phyloP scores from a whole-genome alignment of 2,888 invertebrate species.

The Spatulosminthurus flaviceps region DNA sequence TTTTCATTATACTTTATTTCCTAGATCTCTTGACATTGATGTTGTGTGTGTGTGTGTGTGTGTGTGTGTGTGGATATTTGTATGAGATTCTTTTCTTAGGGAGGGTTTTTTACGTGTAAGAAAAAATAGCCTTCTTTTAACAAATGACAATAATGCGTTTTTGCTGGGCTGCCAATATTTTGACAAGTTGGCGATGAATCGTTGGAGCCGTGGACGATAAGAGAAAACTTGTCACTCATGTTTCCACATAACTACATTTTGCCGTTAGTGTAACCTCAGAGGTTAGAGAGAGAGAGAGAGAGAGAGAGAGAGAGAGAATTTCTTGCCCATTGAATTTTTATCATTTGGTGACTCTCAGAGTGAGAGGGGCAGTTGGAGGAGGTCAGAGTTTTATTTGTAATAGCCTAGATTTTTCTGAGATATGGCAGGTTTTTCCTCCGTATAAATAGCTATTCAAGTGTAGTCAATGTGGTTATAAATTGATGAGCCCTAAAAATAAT shows the following conservation, averaged over 20 bases:
- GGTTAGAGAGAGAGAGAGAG: no score
- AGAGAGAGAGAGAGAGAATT: no score
- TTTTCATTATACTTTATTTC: no score
- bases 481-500: not conserved
- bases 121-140: no score
- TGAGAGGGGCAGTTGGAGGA: not conserved
- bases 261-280: not conserved
- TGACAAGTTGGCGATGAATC: constrained; percentile 40
- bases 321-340: no score
- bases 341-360: no score
- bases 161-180: constrained; percentile 32
- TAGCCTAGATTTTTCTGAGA: not conserved
- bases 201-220: constrained; percentile 10
- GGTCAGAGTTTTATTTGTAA: not conserved
- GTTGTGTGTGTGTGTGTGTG: no score
- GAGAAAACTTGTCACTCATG: constrained; percentile 37
- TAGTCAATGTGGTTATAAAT: not conserved
- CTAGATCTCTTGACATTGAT: no score
- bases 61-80: no score
- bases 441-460: not conserved
- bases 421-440: not conserved
- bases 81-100: no score
- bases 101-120: no score
- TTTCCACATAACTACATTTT: not conserved
- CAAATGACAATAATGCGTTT: constrained; percentile 1